Percentiles rank a stretch among this genome's conserved stretches.
These are phyloP conservation scores for Chloroceryle aenea DNA, from an alignment of 2,113 vertebrate genomes.

Conservation along the genomic window DNA sequence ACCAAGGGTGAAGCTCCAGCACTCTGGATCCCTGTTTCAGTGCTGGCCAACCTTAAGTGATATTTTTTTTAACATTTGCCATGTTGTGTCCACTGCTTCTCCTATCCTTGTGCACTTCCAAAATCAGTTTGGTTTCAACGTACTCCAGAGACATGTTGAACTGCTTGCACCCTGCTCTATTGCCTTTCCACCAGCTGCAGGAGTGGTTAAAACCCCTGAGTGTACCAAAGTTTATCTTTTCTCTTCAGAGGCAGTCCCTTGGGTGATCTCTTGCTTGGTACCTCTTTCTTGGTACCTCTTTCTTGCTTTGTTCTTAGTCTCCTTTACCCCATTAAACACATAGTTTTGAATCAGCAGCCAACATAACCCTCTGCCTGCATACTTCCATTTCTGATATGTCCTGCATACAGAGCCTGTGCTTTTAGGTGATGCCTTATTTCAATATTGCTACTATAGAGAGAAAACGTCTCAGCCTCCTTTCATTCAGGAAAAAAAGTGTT, in stretches of 20 bases:
- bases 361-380: background rate
- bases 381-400: background rate
- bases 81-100: background rate
- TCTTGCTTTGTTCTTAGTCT: background rate
- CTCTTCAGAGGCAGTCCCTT: background rate
- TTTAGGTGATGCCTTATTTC: background rate
- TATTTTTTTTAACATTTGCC: background rate
- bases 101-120: background rate
- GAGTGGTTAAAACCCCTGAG: background rate
- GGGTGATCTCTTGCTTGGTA: background rate
- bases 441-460: background rate
- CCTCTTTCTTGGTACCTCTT: background rate
- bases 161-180: background rate
- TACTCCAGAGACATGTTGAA: accelerated
- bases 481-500: background rate
- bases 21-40: background rate
- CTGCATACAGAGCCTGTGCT: background rate
- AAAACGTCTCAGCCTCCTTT: background rate
- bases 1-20: background rate
- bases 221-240: background rate
- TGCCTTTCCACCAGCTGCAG: background rate
- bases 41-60: background rate
- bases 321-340: background rate
- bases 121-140: background rate
- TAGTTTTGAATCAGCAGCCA: background rate